These are phyloP conservation scores for Neostethus bicornis DNA, from an alignment of 2,797 vertebrate species.

Conservation along the genomic window DNA sequence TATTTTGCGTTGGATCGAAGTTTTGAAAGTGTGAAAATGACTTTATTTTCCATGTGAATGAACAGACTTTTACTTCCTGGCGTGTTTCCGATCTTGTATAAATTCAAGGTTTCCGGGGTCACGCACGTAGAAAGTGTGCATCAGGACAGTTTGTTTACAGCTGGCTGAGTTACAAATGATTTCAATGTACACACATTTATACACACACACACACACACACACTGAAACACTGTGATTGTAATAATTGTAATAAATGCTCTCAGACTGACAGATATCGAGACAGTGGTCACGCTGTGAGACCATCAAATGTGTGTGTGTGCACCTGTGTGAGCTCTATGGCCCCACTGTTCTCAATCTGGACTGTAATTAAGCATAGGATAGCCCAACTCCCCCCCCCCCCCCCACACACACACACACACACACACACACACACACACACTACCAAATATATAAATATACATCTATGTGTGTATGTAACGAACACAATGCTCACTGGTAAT, in stretches of 20 bases:
- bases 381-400: conserved; percentile 31
- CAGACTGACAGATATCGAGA: conserved; percentile 56
- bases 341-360: conserved; percentile 53
- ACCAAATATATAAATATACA: conserved; percentile 8
- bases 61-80: too few relatives aligned
- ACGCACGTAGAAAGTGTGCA: too few relatives aligned
- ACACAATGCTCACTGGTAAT: conserved; percentile 16
- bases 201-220: neutral
- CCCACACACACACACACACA: neutral
- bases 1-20: too few relatives aligned
- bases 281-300: conserved; percentile 57
- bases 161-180: too few relatives aligned
- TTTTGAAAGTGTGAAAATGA: too few relatives aligned
- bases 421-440: neutral
- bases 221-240: too few relatives aligned
- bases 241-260: conserved; percentile 37
- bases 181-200: too few relatives aligned
- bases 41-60: too few relatives aligned
- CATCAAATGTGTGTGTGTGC: conserved; percentile 23
- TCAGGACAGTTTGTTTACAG: too few relatives aligned
- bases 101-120: too few relatives aligned
- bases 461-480: too few relatives aligned
- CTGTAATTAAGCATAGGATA: conserved; percentile 59
- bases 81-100: too few relatives aligned
- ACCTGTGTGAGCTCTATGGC: conserved; percentile 66